Conservation (phyloP, 2,888 invertebrate genomes). For the Mystacides longicornis region DNA sequence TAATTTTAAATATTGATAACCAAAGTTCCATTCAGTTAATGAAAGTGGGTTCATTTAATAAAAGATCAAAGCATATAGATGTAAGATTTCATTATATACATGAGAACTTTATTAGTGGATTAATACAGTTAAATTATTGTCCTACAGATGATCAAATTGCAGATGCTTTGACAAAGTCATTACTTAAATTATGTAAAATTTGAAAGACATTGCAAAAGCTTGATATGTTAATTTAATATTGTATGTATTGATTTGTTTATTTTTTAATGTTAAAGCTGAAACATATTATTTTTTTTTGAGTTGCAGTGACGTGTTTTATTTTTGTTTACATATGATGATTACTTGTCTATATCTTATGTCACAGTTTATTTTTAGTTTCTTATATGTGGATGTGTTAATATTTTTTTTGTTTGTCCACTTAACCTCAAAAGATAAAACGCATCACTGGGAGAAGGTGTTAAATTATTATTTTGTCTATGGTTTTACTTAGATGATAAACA, state of each 20-base stretch:
- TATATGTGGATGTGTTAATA: background rate
- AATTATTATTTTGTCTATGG: too few relatives aligned
- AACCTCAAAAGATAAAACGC: background rate
- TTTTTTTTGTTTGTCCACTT: background rate
- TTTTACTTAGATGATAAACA: too few relatives aligned
- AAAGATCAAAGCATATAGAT: background rate
- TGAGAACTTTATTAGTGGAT: background rate
- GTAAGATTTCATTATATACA: background rate
- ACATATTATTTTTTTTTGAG: background rate
- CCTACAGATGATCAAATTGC: background rate
- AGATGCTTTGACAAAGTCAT: background rate
- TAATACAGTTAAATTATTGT: background rate
- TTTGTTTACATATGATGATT: background rate
- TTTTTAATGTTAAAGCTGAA: background rate
- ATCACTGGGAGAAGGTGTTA: background rate
- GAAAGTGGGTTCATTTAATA: background rate
- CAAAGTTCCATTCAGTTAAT: background rate
- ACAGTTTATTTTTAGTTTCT: background rate
- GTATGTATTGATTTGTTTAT: background rate
- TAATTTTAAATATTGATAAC: background rate
- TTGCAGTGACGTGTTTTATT: background rate
- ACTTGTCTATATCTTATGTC: background rate
- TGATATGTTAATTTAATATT: background rate
- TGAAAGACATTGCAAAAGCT: background rate
- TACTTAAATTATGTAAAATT: background rate